Percentiles rank a stretch among this genome's conserved stretches.
phyloP scores from a whole-genome alignment of 2,888 invertebrate genomes.

The Cerastoderma edule region DNA sequence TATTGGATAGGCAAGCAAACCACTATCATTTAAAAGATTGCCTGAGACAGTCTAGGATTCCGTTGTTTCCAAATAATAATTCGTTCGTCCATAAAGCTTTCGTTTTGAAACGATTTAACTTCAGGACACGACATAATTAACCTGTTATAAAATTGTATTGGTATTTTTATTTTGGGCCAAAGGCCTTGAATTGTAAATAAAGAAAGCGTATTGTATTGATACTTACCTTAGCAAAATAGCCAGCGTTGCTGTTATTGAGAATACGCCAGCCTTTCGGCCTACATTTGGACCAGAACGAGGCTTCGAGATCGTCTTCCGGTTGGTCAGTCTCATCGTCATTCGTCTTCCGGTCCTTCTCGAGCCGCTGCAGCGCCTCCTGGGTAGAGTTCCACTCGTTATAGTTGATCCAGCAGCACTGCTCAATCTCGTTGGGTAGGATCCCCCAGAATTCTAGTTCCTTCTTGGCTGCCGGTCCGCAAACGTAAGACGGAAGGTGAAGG shows the following conservation, averaged over 20 bases:
- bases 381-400: conserved; percentile 75
- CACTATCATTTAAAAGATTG: too few relatives aligned
- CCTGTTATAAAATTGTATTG: too few relatives aligned
- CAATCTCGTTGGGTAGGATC: conserved; percentile 66
- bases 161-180: too few relatives aligned
- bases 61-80: too few relatives aligned
- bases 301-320: not conserved
- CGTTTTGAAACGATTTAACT: too few relatives aligned
- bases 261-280: conserved; percentile 63
- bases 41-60: too few relatives aligned
- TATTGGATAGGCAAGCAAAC: too few relatives aligned
- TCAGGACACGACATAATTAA: too few relatives aligned
- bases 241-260: conserved; percentile 67
- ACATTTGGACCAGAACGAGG: conserved; percentile 40
- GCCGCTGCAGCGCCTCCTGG: conserved; percentile 58
- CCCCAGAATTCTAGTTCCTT: conserved; percentile 76
- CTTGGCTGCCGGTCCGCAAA: conserved; percentile 69
- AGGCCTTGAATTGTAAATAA: too few relatives aligned
- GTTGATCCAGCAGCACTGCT: conserved; percentile 74
- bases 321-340: conserved; percentile 24
- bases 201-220: not conserved
- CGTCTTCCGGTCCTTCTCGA: conserved; percentile 64
- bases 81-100: too few relatives aligned
- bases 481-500: conserved; percentile 66
- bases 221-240: conserved; percentile 67